phyloP scores from a whole-genome alignment of 2,113 vertebrate species.

The Stegastes partitus region DNA sequence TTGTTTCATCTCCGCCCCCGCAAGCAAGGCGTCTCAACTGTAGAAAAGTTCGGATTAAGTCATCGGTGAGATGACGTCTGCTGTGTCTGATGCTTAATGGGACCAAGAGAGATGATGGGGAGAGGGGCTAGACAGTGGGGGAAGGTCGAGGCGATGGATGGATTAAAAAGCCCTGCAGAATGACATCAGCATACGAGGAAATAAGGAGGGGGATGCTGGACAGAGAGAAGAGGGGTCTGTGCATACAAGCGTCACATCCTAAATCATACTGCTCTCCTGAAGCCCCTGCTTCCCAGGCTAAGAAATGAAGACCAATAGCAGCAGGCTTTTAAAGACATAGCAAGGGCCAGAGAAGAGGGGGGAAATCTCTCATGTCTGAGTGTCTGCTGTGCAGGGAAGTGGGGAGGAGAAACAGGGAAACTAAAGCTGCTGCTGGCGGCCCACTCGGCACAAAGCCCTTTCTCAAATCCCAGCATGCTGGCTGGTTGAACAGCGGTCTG shows the following conservation, averaged over 20 bases:
- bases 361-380: constrained; percentile 57
- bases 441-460: constrained; percentile 75
- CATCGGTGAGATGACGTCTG: constrained; percentile 72
- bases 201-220: constrained; percentile 38
- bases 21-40: constrained; percentile 26
- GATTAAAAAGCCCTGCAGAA: constrained; percentile 74
- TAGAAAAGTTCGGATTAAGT: constrained; percentile 79
- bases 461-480: constrained; percentile 62
- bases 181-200: constrained; percentile 80
- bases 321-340: constrained; percentile 60
- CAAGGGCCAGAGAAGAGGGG: constrained; percentile 10
- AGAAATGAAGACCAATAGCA: constrained; percentile 57
- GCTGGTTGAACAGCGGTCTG: constrained; percentile 53
- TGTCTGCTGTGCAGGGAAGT: constrained; percentile 58
- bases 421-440: constrained; percentile 65
- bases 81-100: constrained; percentile 66
- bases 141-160: constrained; percentile 49
- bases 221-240: constrained; percentile 37
- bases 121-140: constrained; percentile 66
- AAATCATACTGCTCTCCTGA: constrained; percentile 70
- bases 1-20: constrained; percentile 39
- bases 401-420: constrained; percentile 73
- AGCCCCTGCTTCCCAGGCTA: constrained; percentile 48
- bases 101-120: constrained; percentile 52
- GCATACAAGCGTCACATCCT: constrained; percentile 55